A percentile compares a stretch with the other conserved stretches of the same genome.
Conservation (phyloP, 2,113 vertebrate species). For the Catagonus wagneri region DNA sequence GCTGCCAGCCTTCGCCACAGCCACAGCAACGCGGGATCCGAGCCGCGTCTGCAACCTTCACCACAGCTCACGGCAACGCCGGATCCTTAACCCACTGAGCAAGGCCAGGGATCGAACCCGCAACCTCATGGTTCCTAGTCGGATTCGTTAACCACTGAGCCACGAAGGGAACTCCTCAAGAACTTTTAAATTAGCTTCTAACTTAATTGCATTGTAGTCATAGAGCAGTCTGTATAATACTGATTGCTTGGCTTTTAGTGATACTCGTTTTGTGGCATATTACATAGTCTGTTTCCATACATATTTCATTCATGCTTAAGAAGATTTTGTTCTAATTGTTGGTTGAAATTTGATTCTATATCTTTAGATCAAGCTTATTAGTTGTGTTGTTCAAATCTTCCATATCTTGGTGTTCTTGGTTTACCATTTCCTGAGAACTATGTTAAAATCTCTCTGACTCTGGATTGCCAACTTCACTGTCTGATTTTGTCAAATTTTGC, state of each 20-base stretch:
- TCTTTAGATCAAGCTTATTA: neutral
- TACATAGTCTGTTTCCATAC: neutral
- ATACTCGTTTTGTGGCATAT: neutral
- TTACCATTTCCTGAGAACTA: neutral
- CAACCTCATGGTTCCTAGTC: too few relatives aligned
- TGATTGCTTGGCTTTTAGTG: conserved; percentile 2
- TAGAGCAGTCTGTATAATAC: neutral
- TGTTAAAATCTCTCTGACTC: neutral
- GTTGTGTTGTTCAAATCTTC: neutral
- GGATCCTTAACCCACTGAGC: too few relatives aligned
- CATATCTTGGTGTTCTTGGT: neutral
- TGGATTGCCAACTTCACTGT: neutral
- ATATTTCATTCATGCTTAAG: conserved; percentile 2
- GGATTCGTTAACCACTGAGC: too few relatives aligned
- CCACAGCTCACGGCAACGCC: too few relatives aligned
- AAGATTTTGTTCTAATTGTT: conserved; percentile 27
- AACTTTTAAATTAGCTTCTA: neutral
- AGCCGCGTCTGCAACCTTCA: too few relatives aligned
- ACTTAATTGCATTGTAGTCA: neutral
- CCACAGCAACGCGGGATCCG: too few relatives aligned
- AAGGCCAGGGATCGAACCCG: too few relatives aligned
- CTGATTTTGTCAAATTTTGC: neutral
- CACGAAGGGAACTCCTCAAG: neutral
- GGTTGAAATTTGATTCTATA: conserved; percentile 32
- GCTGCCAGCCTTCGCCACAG: too few relatives aligned